Evolutionary conservation across 2,888 invertebrate genomes (phyloP).

Genomic region (Enoplolaimus lenunculus): DNA sequence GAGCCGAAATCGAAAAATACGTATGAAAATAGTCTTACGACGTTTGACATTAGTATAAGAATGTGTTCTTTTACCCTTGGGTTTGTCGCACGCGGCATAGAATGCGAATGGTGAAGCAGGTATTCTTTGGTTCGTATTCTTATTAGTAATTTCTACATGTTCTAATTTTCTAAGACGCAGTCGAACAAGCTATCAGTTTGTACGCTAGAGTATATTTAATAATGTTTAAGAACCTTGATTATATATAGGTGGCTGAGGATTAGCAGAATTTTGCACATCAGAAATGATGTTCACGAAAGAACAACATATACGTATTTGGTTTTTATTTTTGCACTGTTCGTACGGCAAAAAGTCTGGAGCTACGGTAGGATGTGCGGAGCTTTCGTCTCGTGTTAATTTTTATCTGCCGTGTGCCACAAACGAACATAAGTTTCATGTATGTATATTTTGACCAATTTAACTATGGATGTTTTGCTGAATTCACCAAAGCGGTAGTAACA

Average conservation of each 20-base stretch:
- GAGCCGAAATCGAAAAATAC: background rate
- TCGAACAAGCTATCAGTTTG: background rate
- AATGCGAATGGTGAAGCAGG: background rate
- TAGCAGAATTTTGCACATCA: too few relatives aligned
- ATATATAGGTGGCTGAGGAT: too few relatives aligned
- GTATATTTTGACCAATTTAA: background rate
- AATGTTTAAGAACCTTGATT: too few relatives aligned
- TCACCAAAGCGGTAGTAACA: too few relatives aligned
- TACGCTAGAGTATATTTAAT: background rate
- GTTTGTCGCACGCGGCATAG: background rate
- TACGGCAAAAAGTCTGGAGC: conserved; percentile 2
- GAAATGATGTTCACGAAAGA: too few relatives aligned
- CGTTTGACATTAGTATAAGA: too few relatives aligned
- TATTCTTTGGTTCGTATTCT: background rate
- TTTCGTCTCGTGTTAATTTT: background rate
- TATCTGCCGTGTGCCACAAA: background rate
- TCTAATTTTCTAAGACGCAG: too few relatives aligned
- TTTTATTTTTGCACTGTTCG: background rate
- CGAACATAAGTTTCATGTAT: background rate
- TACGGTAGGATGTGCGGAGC: background rate
- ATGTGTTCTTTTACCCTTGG: too few relatives aligned
- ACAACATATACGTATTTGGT: too few relatives aligned
- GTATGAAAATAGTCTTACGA: too few relatives aligned
- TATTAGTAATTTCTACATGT: too few relatives aligned
- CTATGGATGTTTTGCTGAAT: too few relatives aligned